A percentile compares a stretch with the other conserved stretches of the same genome.
phyloP scores from a whole-genome alignment of 2,797 vertebrate species.

The Lutjanus argentimaculatus region DNA sequence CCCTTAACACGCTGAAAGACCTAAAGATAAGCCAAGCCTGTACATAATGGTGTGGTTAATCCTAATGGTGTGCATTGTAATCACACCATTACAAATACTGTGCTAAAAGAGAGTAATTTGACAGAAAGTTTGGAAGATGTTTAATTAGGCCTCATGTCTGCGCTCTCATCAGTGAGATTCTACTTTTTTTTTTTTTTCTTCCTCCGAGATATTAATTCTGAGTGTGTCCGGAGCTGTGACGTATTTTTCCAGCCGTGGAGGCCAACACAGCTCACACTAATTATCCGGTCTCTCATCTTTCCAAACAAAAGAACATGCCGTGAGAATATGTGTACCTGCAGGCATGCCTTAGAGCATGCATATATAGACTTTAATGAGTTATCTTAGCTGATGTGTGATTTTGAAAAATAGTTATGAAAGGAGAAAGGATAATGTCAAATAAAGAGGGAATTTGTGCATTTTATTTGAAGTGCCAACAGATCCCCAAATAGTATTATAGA shows the following conservation, averaged over 20 bases:
- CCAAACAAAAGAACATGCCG: conserved; percentile 28
- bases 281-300: conserved; percentile 42
- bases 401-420: conserved; percentile 1
- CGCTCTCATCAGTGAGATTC: conserved; percentile 8
- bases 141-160: conserved; percentile 16
- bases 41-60: conserved; percentile 29
- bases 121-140: conserved; percentile 12
- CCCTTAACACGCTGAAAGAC: conserved; percentile 5
- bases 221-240: not conserved
- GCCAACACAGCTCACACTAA: conserved; percentile 16
- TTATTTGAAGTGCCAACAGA: not conserved
- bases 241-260: not conserved
- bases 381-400: conserved; percentile 12
- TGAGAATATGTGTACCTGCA: conserved; percentile 5
- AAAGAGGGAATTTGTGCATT: not conserved
- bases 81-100: conserved; percentile 13
- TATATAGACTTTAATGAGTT: conserved; percentile 21
- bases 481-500: not conserved
- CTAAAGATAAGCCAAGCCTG: conserved; percentile 13
- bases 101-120: conserved; percentile 3
- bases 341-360: conserved; percentile 8
- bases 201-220: conserved; percentile 13
- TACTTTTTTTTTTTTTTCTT: not conserved
- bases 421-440: not conserved
- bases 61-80: conserved; percentile 3